Evolutionary conservation across 1,140 invertebrate species (phyloP), one percentile per base, ranked within the genome.

Genomic region (Rhopalosiphum padi): DNA sequence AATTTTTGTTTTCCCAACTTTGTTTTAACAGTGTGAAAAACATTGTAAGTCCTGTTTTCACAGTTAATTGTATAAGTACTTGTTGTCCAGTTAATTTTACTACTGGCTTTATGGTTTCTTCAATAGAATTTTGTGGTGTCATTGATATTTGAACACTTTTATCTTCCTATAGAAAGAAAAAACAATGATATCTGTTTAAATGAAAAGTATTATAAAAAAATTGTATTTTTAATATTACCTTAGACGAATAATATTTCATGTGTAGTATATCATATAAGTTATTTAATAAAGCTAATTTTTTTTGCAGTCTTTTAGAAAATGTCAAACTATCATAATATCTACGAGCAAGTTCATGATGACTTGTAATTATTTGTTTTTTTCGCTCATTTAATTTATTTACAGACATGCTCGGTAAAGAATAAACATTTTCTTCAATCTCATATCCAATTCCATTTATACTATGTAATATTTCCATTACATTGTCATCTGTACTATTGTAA

Each of bases 31-130:
- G 94, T 35, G 96, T 96, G 95, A 97, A 97, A 30, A 97, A 94
- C 89, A 97, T 95, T 94, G 96, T 96, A 21, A 97, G 95, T 30
- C 96, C 96, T 93, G 97, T 97, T 95, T 96, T 96, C 1, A 97
- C 96, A 6, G 96, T 96, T 94, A 97, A 95, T 95, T 97, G 96
- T 90, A 97, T 94, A n/a, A 97, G 95, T 30, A 96, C 96, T 94
- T 96, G 95, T 82, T 96, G 96, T 53, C 96, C 96, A 37, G 91
- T 93, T 85, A 93, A 85, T 23, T 93, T 93, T 30, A 30, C 18
- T 22, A 48, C 37, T 37, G 91, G 91, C 21, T 93, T 93, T n/a
- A 35, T 83, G 4, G 15, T 93, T 15, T 93, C 91, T 30, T 93
- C 91, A 86, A 86, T 37, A 85, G 91, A 55, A 86, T 86, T 93